Percentiles rank a stretch among this genome's conserved stretches.
phyloP scores from a whole-genome alignment of 2,113 vertebrate genomes.

The Ophiodon elongatus region DNA sequence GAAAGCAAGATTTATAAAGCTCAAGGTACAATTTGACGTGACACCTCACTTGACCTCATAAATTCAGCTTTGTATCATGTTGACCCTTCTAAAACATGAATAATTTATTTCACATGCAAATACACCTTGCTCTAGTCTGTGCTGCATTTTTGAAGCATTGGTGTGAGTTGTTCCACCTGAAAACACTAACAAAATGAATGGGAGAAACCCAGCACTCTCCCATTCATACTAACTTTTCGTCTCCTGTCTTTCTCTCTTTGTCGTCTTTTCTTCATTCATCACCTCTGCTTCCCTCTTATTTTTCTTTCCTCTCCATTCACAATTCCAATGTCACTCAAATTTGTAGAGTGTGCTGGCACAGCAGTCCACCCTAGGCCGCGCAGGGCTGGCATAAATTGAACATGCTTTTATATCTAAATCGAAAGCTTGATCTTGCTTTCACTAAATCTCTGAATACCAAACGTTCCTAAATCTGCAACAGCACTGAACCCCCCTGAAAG shows the following conservation, averaged over 20 bases:
- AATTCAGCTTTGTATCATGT: constrained; percentile 30
- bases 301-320: constrained; percentile 34
- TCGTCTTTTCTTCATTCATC: constrained; percentile 25
- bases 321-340: constrained; percentile 47
- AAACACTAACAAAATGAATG: constrained; percentile 14
- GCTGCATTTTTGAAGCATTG: constrained; percentile 31
- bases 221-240: constrained; percentile 9
- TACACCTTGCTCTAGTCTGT: constrained; percentile 39
- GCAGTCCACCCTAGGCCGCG: constrained; percentile 30
- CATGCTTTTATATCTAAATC: constrained; percentile 55
- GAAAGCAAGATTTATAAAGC: constrained; percentile 20
- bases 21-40: constrained; percentile 23
- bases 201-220: background rate
- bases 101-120: constrained; percentile 54
- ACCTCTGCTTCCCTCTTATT: constrained; percentile 46
- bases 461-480: constrained; percentile 40
- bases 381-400: constrained; percentile 35
- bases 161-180: constrained; percentile 19
- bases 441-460: constrained; percentile 45
- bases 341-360: constrained; percentile 32
- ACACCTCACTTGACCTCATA: constrained; percentile 44
- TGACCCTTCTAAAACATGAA: constrained; percentile 46
- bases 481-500: constrained; percentile 21
- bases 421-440: constrained; percentile 27
- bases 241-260: constrained; percentile 16